A percentile compares a stretch with the other conserved stretches of the same genome.
phyloP scores from a whole-genome alignment of 2,797 vertebrate genomes.

The Etheostoma nigrum region DNA sequence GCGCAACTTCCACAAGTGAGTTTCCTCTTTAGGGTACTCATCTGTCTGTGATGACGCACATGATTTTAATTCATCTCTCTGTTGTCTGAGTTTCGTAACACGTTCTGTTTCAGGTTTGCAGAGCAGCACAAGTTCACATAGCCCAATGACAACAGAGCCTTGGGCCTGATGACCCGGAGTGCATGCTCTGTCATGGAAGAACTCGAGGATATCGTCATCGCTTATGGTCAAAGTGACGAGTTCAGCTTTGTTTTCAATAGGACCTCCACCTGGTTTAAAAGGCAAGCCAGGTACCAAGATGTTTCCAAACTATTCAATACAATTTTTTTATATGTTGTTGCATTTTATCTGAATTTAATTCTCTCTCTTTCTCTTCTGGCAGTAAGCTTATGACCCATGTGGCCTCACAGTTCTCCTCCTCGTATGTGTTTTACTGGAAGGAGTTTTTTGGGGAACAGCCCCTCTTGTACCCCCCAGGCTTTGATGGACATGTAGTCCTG shows the following conservation, averaged over 20 bases:
- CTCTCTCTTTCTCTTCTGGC: constrained; percentile 34
- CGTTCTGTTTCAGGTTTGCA: constrained; percentile 87
- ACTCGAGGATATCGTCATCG: constrained; percentile 91
- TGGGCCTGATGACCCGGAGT: constrained; percentile 92
- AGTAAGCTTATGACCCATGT: constrained; percentile 99
- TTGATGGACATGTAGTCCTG: constrained; percentile 95
- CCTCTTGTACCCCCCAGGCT: constrained; percentile 93
- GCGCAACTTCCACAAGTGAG: constrained; percentile 95
- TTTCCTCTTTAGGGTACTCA: background rate
- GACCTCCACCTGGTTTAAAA: constrained; percentile 94
- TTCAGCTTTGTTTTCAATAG: constrained; percentile 98
- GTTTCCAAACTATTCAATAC: background rate
- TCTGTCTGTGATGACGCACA: background rate
- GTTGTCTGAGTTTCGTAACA: background rate
- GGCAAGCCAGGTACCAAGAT: constrained; percentile 92
- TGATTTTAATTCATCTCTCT: background rate
- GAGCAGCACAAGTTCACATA: constrained; percentile 93
- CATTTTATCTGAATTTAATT: background rate
- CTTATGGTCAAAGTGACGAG: constrained; percentile 98
- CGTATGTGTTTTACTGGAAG: constrained; percentile 97
- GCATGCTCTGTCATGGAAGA: constrained; percentile 94
- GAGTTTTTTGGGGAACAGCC: constrained; percentile 93
- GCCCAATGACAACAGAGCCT: constrained; percentile 93
- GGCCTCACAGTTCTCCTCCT: constrained; percentile 96
- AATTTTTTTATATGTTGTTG: background rate